Evolutionary conservation across 2,888 invertebrate genomes (phyloP).

Genomic region (Platycnemis pennipes): DNA sequence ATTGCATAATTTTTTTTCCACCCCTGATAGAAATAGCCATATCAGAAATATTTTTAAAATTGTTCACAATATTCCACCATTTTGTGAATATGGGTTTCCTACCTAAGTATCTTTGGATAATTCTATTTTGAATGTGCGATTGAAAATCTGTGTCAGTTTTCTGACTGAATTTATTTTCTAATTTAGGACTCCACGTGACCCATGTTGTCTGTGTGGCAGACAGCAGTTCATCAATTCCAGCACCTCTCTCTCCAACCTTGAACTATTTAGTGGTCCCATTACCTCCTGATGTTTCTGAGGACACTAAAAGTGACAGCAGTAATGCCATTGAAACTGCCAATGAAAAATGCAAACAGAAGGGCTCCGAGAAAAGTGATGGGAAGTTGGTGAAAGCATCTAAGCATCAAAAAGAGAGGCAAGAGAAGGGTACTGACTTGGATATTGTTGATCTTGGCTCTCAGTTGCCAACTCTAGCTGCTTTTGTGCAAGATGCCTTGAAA

Average conservation of each 20-base stretch:
- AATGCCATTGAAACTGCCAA: not conserved
- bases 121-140: not conserved
- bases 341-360: not conserved
- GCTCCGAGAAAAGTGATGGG: not conserved
- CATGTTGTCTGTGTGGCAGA: conserved; percentile 75
- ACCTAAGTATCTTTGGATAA: too few species aligned
- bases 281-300: conserved; percentile 48
- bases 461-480: conserved; percentile 71
- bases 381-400: conserved; percentile 33
- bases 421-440: not conserved
- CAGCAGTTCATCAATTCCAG: conserved; percentile 38
- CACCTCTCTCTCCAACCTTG: conserved; percentile 69
- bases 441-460: conserved; percentile 66
- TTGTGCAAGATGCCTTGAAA: conserved; percentile 73
- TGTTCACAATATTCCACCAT: too few species aligned
- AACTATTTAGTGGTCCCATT: conserved; percentile 54
- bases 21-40: too few species aligned
- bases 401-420: not conserved
- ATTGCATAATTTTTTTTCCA: too few species aligned
- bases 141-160: conserved; percentile 65
- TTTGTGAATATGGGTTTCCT: too few species aligned
- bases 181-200: conserved; percentile 74
- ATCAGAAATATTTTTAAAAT: too few species aligned
- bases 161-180: conserved; percentile 69
- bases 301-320: not conserved